Percentiles rank a stretch among this genome's conserved stretches.
Evolutionary conservation across 2,888 invertebrate species (phyloP).

Genomic region (Drosophila stalkeri): DNA sequence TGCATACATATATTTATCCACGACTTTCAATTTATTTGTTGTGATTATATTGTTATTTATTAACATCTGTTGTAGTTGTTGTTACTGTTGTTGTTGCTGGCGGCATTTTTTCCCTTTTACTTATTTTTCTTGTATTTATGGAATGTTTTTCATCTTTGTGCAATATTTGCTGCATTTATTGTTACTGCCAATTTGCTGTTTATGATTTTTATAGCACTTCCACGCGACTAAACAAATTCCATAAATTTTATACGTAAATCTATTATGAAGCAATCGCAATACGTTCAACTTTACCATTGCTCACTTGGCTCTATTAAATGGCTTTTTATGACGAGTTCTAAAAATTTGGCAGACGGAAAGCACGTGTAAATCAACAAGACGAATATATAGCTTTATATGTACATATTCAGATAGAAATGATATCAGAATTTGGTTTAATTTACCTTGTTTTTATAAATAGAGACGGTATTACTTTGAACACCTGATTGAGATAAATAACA

Average conservation of each 20-base stretch:
- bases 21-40: constrained; percentile 46
- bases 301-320: constrained; percentile 42
- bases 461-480: not conserved
- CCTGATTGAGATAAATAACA: not conserved
- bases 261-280: constrained; percentile 51
- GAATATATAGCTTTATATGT: constrained; percentile 8
- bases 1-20: constrained; percentile 1
- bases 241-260: constrained; percentile 61
- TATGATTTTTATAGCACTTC: constrained; percentile 72
- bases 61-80: constrained; percentile 34
- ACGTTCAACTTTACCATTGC: constrained; percentile 33
- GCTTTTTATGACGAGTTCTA: constrained; percentile 15
- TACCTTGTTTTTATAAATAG: not conserved
- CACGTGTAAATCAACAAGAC: constrained; percentile 20
- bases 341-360: not conserved
- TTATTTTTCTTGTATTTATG: constrained; percentile 20
- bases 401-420: not conserved
- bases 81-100: not conserved
- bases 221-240: constrained; percentile 68
- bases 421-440: not conserved
- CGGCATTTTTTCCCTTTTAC: constrained; percentile 20
- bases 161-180: constrained; percentile 33
- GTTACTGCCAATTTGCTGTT: constrained; percentile 50
- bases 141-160: constrained; percentile 17
- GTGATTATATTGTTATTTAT: constrained; percentile 54